phyloP scores from a whole-genome alignment of 2,888 invertebrate genomes.

The Phorcus lineatus region DNA sequence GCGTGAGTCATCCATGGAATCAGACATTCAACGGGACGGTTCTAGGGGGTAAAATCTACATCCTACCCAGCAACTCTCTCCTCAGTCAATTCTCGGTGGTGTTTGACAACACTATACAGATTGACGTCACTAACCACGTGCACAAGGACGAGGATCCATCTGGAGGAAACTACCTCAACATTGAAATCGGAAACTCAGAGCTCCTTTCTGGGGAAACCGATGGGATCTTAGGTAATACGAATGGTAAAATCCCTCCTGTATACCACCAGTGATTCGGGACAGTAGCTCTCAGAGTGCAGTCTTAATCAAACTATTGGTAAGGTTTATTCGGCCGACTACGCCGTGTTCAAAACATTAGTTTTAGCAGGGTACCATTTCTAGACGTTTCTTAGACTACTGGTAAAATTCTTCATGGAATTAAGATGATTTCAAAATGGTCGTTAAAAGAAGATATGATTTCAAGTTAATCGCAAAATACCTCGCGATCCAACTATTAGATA shows the following conservation, averaged over 20 bases:
- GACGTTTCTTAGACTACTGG: too few species aligned
- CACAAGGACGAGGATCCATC: background rate
- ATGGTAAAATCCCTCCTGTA: background rate
- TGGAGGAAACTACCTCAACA: slow-evolving; percentile 32
- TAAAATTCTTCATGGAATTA: too few species aligned
- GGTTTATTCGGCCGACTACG: too few species aligned
- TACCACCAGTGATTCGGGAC: background rate
- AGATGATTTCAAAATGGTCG: too few species aligned
- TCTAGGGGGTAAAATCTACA: slow-evolving; percentile 21
- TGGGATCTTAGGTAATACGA: slow-evolving; percentile 32
- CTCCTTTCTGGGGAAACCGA: slow-evolving; percentile 25
- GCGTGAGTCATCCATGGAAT: background rate
- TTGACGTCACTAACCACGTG: slow-evolving; percentile 31
- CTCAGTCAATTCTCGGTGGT: slow-evolving; percentile 10
- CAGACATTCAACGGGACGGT: background rate
- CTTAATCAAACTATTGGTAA: too few species aligned
- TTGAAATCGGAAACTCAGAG: slow-evolving; percentile 32
- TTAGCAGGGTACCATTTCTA: too few species aligned
- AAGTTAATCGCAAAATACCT: too few species aligned
- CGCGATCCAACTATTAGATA: too few species aligned
- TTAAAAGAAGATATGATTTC: too few species aligned
- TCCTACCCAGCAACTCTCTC: background rate
- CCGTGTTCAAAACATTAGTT: too few species aligned
- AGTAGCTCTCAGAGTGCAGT: too few species aligned
- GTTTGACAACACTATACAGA: slow-evolving; percentile 24